Evolutionary conservation across 2,888 invertebrate species (phyloP), one percentile per base, ranked within the genome.

Genomic region (Imbricaverruca yamaguchii): DNA sequence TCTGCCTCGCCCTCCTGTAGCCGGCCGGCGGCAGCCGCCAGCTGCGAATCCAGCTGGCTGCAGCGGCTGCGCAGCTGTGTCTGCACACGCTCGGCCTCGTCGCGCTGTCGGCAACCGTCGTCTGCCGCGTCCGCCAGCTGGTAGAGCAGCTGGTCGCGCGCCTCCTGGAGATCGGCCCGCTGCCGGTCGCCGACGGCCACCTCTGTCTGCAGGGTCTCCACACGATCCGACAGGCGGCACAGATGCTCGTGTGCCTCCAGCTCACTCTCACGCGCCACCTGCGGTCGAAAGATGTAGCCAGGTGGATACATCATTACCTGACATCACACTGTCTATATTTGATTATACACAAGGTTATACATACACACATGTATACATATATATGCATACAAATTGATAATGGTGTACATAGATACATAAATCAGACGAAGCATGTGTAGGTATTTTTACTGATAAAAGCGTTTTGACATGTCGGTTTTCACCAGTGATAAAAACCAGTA

Each of bases 261-360:
- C 57, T 79, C 79, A 18, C 79, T 79, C 79, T 79, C 79, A 2
- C 79, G 79, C 23, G 79, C 79, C 56, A 79, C 79, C 74, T 74
- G 53, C 15, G 11, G 53, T 13, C 21, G n/a, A n/a, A 2, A 67
- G 9, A n/a, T 21, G 18, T 23, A 67, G 59, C 7, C 15, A 13
- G 59, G 11, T 11, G 15, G 59, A 59, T 59, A 13, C 7, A 59
- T 1, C 12, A 15, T 15, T 1, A 59, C 59, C 15, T 59, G 59
- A 7, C 15, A 15, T 15, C 1, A 59, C 1, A 7, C 12, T 59
- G 11, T 11, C 59, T 59, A 59, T 59, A 59, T 39, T 39, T 39
- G n/a, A n/a, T n/a, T n/a, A n/a, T n/a, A 39, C 39, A 39, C 39
- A 39, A 3, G 39, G 39, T 3, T 39, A 39, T 39, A 39, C 4